Percentiles rank a stretch among this genome's conserved stretches.
Evolutionary conservation across 1,140 invertebrate species (phyloP).

Genomic region (Drosophila parvula): DNA sequence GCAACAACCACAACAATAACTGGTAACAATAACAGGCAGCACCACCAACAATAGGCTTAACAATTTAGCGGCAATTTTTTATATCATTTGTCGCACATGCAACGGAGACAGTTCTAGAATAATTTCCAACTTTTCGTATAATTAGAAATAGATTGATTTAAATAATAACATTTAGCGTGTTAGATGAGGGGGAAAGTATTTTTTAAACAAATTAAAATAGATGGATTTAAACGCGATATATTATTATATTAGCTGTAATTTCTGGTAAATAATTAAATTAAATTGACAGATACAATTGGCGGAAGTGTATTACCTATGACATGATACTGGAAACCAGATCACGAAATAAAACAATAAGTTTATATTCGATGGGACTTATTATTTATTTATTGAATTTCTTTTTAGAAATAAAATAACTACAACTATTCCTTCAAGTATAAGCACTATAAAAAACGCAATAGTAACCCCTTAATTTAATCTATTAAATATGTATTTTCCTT

Average conservation of each 20-base stretch:
- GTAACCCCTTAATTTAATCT: no score
- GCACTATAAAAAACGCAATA: no score
- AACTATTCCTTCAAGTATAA: no score
- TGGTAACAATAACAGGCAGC: constrained; percentile 16
- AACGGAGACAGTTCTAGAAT: constrained; percentile 16
- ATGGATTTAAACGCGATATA: constrained; percentile 1
- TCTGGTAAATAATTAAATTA: constrained; percentile 1
- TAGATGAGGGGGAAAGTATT: neutral
- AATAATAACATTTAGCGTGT: constrained; percentile 4
- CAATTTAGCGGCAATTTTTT: constrained; percentile 59
- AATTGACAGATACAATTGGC: neutral
- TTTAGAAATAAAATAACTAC: no score
- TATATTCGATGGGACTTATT: neutral
- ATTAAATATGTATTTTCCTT: neutral
- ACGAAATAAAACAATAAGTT: neutral
- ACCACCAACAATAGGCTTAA: constrained; percentile 40
- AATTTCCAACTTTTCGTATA: constrained; percentile 1
- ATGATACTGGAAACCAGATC: neutral
- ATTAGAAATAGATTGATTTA: constrained; percentile 9
- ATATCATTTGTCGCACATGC: constrained; percentile 43
- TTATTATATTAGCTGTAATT: neutral
- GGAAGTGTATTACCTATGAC: neutral
- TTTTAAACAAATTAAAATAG: neutral
- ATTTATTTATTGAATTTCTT: no score
- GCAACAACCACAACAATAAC: constrained; percentile 6